These are phyloP conservation scores for Brachyhypopomus gauderio DNA, from an alignment of 2,113 vertebrate genomes.

Conservation along the genomic window DNA sequence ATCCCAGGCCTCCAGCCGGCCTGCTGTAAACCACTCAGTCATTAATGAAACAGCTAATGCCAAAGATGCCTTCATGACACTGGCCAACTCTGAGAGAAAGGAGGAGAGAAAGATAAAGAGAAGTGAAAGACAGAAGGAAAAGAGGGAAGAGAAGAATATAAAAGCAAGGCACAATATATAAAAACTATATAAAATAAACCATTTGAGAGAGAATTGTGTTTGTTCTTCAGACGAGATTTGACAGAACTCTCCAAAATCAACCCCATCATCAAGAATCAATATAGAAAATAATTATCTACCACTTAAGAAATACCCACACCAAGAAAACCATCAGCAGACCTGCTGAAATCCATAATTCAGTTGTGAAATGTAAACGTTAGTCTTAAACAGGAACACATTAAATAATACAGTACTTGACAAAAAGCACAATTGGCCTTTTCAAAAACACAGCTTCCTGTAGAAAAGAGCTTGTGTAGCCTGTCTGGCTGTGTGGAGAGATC, in stretches of 20 bases:
- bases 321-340: too few species aligned
- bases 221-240: too few species aligned
- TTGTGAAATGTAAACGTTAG: too few species aligned
- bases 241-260: too few species aligned
- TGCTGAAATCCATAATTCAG: too few species aligned
- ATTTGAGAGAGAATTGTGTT: too few species aligned
- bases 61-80: slow-evolving; percentile 63
- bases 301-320: too few species aligned
- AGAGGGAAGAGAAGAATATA: not conserved
- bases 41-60: slow-evolving; percentile 72
- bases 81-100: not conserved
- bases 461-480: not conserved
- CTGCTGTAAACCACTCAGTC: slow-evolving; percentile 72
- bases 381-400: too few species aligned
- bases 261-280: too few species aligned
- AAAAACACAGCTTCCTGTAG: not conserved
- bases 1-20: slow-evolving; percentile 66
- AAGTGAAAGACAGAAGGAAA: slow-evolving; percentile 10
- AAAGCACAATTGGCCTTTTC: not conserved
- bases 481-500: not conserved
- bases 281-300: too few species aligned
- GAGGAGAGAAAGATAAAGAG: slow-evolving; percentile 11
- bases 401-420: not conserved
- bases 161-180: too few species aligned
- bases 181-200: too few species aligned